A percentile compares a stretch with the other conserved stretches of the same genome.
phyloP scores from a whole-genome alignment of 2,797 vertebrate species.

The Enteromius unitaeniatus region DNA sequence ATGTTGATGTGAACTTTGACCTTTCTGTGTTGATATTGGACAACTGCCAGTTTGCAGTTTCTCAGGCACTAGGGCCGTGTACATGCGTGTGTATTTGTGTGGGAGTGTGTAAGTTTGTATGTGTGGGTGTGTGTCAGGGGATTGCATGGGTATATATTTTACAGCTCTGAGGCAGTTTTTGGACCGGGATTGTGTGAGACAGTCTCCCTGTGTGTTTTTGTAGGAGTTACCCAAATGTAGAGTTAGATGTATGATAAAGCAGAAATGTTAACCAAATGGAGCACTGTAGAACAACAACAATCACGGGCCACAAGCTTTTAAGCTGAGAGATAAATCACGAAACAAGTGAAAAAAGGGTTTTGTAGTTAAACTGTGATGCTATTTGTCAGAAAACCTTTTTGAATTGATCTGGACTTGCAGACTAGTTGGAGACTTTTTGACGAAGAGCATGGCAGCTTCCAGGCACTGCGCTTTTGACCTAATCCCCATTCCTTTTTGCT shows the following conservation, averaged over 20 bases:
- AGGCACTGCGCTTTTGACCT: conserved; percentile 59
- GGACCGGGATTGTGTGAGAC: conserved; percentile 46
- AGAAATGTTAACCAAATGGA: conserved; percentile 53
- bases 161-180: conserved; percentile 52
- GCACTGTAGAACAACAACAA: conserved; percentile 44
- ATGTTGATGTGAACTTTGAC: conserved; percentile 70
- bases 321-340: conserved; percentile 44
- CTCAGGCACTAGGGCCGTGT: conserved; percentile 64
- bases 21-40: conserved; percentile 74
- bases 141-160: conserved; percentile 60
- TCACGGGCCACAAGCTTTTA: conserved; percentile 45
- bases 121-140: conserved; percentile 59
- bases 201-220: conserved; percentile 45
- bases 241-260: conserved; percentile 56
- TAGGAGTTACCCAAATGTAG: conserved; percentile 43
- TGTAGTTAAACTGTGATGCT: conserved; percentile 26
- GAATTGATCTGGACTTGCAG: conserved; percentile 39
- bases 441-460: conserved; percentile 56
- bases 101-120: conserved; percentile 59
- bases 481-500: conserved; percentile 60
- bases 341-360: conserved; percentile 25
- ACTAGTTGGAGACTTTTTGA: conserved; percentile 51
- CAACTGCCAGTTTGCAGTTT: conserved; percentile 70
- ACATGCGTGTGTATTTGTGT: conserved; percentile 55
- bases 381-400: conserved; percentile 30